Evolutionary conservation across 2,113 vertebrate genomes (phyloP).

Genomic region (Tachuris rubrigastra): DNA sequence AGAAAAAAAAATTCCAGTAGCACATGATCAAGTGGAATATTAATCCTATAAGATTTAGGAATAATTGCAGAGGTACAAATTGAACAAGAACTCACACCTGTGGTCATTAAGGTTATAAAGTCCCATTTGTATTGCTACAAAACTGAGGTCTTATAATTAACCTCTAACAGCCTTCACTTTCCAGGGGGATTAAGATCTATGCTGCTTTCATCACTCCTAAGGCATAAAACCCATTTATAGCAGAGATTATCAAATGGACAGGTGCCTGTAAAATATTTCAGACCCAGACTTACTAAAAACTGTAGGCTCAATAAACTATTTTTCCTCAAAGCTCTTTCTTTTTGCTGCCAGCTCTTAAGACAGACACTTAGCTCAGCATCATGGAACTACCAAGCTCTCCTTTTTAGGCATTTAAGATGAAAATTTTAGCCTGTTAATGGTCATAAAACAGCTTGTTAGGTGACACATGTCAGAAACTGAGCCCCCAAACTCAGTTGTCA

Average conservation of each 20-base stretch:
- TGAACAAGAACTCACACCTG: slow-evolving; percentile 7
- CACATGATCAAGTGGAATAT: neutral
- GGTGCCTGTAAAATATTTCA: neutral
- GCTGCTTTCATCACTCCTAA: slow-evolving; percentile 5
- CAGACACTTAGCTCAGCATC: neutral
- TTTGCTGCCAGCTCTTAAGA: neutral
- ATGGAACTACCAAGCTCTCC: neutral
- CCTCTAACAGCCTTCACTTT: slow-evolving; percentile 50
- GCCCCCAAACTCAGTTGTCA: neutral
- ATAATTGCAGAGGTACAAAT: slow-evolving; percentile 23
- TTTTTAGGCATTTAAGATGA: neutral
- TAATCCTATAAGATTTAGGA: neutral
- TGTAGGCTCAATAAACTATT: neutral
- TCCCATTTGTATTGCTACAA: slow-evolving; percentile 5
- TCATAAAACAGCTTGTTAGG: neutral
- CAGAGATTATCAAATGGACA: slow-evolving; percentile 5
- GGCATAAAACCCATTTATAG: slow-evolving; percentile 28
- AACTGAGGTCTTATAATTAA: slow-evolving; percentile 55
- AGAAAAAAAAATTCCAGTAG: neutral
- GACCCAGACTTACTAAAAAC: neutral
- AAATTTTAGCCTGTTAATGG: neutral
- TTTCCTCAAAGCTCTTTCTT: neutral
- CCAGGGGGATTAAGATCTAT: slow-evolving; percentile 28
- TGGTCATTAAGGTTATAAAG: slow-evolving; percentile 42
- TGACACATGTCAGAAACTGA: neutral